Base-by-base conservation (phyloP, 2,113 vertebrate species). In the Pelodiscus sinensis region DNA sequence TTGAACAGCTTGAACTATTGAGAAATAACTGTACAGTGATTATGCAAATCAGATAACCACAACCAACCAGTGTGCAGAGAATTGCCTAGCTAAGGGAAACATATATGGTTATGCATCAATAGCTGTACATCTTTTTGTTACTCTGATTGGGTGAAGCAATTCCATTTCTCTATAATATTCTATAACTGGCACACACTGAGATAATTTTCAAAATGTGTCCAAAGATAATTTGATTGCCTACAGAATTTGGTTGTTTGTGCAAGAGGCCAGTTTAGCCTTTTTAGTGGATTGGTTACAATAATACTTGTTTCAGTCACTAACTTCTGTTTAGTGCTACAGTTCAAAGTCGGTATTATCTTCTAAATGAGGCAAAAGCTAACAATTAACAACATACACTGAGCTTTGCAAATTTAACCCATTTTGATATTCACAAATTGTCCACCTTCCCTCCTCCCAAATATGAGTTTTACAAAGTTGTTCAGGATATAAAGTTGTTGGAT, bases 41-140 rank as follows among this genome's bases (percentile, higher is more conserved):
- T 97, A 97, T 97, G 96, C 84, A 97, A 97, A 97, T 96, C 95
- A 96, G 92, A 95, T 96, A 96, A 96, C 81, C 65, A 93, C 82
- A 95, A 85, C 94, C 95, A 96, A 96, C 90, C 82, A 91, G 55
- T 38, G n/a, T 88, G 54, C 50, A 89, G 93, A 94, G 89, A 96
- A 96, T 88, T 0, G 56, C 90, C 91, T 8, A 85, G 90, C 95
- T 94, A 96, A 93, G 93, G 95, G 90, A 95, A 96, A 96, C 90
- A 90, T 84, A 62, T 93, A 80, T 73, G 96, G 94, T 95, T 96
- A 94, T 60, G 44, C 89, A 85, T 96, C 92, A 96, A 93, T 93
- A 94, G 94, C 89, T 90, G 52, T 94, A 94, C 35, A 88, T 52
- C 88, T 91, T 52, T 11, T 91, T 73, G 91, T 62, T 85, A n/a